Evolutionary conservation across 2,113 vertebrate species (phyloP).

Genomic region (Melierax canorus): DNA sequence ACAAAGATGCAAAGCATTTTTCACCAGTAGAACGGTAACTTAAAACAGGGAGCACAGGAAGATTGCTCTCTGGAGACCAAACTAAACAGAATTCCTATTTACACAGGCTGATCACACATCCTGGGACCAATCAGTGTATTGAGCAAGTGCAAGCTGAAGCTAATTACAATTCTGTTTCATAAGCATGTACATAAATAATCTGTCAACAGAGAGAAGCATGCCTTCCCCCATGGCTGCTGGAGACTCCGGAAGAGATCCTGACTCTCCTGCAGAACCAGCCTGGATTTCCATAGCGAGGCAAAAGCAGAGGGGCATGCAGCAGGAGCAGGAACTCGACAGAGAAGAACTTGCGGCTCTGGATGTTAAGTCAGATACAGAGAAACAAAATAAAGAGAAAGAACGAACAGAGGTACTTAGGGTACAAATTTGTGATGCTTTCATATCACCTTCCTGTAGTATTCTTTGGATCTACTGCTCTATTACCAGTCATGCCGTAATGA

Average conservation of each 20-base stretch:
- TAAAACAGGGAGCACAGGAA: background rate
- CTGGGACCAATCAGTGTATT: background rate
- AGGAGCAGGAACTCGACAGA: conserved; percentile 76
- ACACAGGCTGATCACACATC: background rate
- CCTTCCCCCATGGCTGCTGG: background rate
- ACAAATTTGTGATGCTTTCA: background rate
- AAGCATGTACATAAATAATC: conserved; percentile 39
- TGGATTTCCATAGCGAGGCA: conserved; percentile 88
- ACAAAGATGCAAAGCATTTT: background rate
- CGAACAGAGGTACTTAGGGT: conserved; percentile 59
- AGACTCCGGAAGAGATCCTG: conserved; percentile 6
- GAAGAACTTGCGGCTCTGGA: conserved; percentile 22
- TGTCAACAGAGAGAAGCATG: conserved; percentile 64
- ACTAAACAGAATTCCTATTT: background rate
- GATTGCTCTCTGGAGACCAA: background rate
- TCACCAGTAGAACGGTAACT: background rate
- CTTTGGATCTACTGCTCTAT: background rate
- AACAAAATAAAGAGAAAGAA: conserved; percentile 49
- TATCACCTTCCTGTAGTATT: background rate
- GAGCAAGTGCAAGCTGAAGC: background rate
- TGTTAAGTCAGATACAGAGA: conserved; percentile 53
- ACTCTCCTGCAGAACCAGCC: conserved; percentile 67
- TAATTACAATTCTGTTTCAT: background rate
- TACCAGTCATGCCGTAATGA: background rate
- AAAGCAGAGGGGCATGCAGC: conserved; percentile 81